Percentiles rank a stretch among this genome's conserved stretches.
Conservation (phyloP, 2,888 invertebrate genomes). For the Cephus nigrinus region DNA sequence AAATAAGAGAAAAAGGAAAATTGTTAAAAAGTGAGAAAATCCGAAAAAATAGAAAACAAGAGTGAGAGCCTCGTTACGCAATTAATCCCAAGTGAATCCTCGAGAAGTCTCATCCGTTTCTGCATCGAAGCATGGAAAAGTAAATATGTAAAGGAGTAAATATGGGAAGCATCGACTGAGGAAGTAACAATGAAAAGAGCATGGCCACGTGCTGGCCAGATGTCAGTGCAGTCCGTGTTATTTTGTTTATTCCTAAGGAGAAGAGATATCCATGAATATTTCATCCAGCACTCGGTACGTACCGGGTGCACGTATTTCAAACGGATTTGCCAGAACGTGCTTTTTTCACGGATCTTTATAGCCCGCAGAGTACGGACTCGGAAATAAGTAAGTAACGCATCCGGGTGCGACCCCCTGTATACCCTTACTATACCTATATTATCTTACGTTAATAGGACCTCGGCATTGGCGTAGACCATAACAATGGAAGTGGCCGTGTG, state of each 20-base stretch:
- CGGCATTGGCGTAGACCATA: constrained; percentile 1
- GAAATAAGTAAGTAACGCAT: neutral
- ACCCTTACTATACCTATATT: neutral
- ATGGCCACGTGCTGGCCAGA: neutral
- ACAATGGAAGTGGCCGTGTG: constrained; percentile 32
- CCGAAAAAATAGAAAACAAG: no score
- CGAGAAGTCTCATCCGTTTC: neutral
- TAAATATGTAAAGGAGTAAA: neutral
- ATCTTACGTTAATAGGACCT: neutral
- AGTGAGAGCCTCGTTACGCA: neutral
- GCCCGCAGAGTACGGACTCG: neutral
- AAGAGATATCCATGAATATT: neutral
- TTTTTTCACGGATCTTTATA: neutral
- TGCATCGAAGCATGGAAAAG: neutral
- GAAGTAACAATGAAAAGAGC: neutral
- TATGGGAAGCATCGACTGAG: neutral
- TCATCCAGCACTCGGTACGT: neutral
- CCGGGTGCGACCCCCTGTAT: neutral
- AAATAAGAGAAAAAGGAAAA: neutral
- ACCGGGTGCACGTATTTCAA: neutral
- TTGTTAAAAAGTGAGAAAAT: neutral
- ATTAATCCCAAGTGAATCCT: neutral
- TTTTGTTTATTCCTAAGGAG: neutral
- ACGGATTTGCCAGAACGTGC: neutral
- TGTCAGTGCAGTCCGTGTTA: neutral